These are phyloP conservation scores for Gracilinanus agilis DNA, from an alignment of 2,113 vertebrate genomes.

Conservation along the genomic window DNA sequence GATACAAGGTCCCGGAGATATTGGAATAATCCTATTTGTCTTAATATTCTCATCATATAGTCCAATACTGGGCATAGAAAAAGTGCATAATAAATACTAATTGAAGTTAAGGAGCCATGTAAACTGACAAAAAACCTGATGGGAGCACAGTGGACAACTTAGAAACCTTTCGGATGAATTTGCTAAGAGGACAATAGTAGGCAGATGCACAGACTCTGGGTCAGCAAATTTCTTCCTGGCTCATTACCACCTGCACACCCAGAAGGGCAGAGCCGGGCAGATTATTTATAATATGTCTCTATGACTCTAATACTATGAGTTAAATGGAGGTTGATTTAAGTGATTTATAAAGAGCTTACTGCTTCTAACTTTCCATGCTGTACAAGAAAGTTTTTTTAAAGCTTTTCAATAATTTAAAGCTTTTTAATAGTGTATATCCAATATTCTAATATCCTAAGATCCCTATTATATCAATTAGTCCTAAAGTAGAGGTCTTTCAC, in stretches of 20 bases:
- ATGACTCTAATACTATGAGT: neutral
- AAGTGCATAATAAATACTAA: neutral
- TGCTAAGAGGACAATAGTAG: neutral
- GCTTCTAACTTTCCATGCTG: neutral
- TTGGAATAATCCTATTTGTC: neutral
- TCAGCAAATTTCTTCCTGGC: conserved; percentile 2
- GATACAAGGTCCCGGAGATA: neutral
- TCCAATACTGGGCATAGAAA: neutral
- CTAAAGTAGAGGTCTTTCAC: neutral
- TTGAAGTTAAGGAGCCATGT: neutral
- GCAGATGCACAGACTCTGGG: neutral
- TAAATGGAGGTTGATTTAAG: neutral
- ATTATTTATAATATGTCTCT: neutral
- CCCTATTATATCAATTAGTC: neutral
- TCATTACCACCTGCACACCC: neutral
- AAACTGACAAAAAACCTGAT: neutral
- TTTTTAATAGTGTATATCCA: neutral
- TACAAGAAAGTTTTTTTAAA: neutral
- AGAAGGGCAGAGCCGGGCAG: neutral
- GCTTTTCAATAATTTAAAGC: too few species aligned
- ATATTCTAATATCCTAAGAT: neutral
- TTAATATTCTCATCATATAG: neutral
- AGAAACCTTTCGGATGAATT: neutral
- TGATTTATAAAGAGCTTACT: neutral
- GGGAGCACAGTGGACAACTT: neutral